Conservation (phyloP, 2,113 vertebrate species). For the Xiphias gladius region DNA sequence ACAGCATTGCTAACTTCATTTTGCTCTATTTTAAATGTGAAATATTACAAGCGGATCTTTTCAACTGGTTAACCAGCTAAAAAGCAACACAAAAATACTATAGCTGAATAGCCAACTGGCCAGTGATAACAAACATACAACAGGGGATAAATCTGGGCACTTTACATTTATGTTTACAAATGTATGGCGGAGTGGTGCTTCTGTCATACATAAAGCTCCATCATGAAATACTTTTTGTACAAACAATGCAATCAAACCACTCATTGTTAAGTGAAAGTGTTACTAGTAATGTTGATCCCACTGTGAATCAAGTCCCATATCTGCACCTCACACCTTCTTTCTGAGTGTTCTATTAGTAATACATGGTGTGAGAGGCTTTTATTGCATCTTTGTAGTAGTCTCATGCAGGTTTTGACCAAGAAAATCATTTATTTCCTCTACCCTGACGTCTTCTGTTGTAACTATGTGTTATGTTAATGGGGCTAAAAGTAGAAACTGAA, state of each 20-base stretch:
- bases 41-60: background rate
- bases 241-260: background rate
- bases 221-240: background rate
- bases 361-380: constrained; percentile 23
- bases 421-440: constrained; percentile 4
- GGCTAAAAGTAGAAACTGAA: background rate
- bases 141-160: too few relatives aligned
- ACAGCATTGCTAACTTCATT: background rate
- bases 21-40: background rate
- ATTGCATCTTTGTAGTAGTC: constrained; percentile 13
- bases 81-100: background rate
- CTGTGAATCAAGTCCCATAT: constrained; percentile 5
- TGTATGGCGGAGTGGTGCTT: too few relatives aligned
- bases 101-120: too few relatives aligned
- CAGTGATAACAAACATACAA: too few relatives aligned
- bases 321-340: background rate
- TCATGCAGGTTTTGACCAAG: background rate
- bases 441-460: background rate
- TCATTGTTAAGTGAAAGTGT: background rate
- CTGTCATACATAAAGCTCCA: too few relatives aligned
- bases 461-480: background rate
- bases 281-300: background rate
- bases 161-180: too few relatives aligned
- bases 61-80: background rate
- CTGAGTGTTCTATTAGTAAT: constrained; percentile 1